Percentiles rank a stretch among this genome's conserved stretches.
phyloP scores from a whole-genome alignment of 2,888 invertebrate species.

The Sturmia bella region DNA sequence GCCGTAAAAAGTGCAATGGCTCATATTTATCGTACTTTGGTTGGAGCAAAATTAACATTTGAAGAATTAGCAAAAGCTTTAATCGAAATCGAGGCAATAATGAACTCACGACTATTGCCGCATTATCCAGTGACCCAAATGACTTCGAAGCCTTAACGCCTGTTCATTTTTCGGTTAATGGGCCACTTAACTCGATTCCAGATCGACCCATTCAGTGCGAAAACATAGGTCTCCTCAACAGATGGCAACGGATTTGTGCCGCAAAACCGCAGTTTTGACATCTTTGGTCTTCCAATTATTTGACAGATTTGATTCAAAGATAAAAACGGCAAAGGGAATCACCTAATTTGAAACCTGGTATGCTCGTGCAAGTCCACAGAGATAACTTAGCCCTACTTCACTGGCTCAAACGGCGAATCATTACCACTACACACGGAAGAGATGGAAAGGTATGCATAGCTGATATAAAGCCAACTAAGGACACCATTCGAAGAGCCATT shows the following conservation, averaged over 20 bases:
- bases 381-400: slow-evolving; percentile 49
- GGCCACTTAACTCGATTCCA: slow-evolving; percentile 4
- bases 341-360: too few relatives aligned
- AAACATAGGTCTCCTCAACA: too few relatives aligned
- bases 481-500: too few relatives aligned
- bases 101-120: too few relatives aligned
- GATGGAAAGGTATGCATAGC: slow-evolving; percentile 58
- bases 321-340: too few relatives aligned
- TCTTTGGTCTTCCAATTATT: background rate
- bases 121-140: slow-evolving; percentile 27
- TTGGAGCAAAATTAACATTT: slow-evolving; percentile 1
- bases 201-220: too few relatives aligned
- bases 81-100: slow-evolving; percentile 30
- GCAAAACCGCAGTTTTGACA: background rate
- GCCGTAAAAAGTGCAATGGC: slow-evolving; percentile 22
- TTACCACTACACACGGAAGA: slow-evolving; percentile 32
- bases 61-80: slow-evolving; percentile 11
- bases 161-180: slow-evolving; percentile 9
- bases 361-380: slow-evolving; percentile 26
- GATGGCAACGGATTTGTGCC: background rate
- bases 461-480: slow-evolving; percentile 1
- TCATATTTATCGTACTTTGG: slow-evolving; percentile 14
- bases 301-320: too few relatives aligned
- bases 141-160: slow-evolving; percentile 25
- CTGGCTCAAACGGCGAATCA: slow-evolving; percentile 47